Conservation (phyloP, 2,797 vertebrate genomes). For the Threskiornis aethiopicus region DNA sequence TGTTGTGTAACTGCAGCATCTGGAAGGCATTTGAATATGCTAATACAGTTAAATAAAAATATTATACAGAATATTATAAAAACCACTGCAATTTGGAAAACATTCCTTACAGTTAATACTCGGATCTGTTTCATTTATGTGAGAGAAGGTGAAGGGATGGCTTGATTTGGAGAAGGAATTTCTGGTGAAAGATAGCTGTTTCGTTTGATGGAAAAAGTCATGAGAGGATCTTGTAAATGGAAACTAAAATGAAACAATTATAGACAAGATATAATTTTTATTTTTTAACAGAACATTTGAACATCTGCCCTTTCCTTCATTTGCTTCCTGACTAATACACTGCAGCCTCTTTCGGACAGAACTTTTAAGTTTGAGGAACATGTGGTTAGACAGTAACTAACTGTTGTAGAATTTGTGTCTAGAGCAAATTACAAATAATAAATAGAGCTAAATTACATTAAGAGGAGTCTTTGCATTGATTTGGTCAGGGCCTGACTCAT, state of each 20-base stretch:
- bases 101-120: neutral
- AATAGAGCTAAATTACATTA: slow-evolving; percentile 18
- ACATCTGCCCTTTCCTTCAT: neutral
- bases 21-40: neutral
- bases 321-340: neutral
- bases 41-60: neutral
- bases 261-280: neutral
- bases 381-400: neutral
- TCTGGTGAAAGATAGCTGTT: neutral
- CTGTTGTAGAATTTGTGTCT: neutral
- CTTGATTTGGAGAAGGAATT: neutral
- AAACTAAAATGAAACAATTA: neutral
- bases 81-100: neutral
- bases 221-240: neutral
- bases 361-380: neutral
- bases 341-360: neutral
- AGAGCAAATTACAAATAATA: slow-evolving; percentile 13
- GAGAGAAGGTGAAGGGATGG: neutral
- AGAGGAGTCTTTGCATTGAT: neutral
- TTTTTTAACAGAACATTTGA: neutral
- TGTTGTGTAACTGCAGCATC: neutral
- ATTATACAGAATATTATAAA: neutral
- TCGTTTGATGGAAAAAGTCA: neutral
- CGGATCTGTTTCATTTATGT: neutral
- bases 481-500: neutral